Conservation (phyloP, 2,797 vertebrate species). For the Xiphophorus birchmanni region DNA sequence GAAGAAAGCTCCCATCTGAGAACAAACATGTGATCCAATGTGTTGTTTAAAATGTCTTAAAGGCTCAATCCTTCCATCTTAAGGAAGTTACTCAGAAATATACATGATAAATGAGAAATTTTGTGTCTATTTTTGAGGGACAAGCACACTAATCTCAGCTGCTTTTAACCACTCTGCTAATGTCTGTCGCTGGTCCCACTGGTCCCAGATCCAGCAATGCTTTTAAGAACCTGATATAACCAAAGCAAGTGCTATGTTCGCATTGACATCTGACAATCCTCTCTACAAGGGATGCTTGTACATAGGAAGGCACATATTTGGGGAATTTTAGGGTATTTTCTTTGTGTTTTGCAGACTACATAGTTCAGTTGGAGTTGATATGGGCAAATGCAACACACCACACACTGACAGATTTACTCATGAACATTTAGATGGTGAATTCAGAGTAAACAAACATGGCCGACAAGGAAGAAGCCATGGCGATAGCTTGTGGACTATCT, state of each 20-base stretch:
- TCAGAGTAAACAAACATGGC: not conserved
- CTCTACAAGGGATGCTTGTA: not conserved
- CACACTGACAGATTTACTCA: not conserved
- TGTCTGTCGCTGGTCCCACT: not conserved
- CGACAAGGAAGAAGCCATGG: not conserved
- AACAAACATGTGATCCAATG: conserved; percentile 15
- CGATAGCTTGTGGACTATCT: not conserved
- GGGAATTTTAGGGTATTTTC: not conserved
- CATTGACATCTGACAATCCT: not conserved
- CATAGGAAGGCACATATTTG: not conserved
- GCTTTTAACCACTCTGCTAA: conserved; percentile 2
- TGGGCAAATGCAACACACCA: not conserved
- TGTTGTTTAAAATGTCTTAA: conserved; percentile 4
- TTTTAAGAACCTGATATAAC: not conserved
- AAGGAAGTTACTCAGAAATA: not conserved
- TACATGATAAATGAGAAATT: not conserved
- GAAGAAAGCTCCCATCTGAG: not conserved
- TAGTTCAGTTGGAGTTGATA: not conserved
- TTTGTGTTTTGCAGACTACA: not conserved
- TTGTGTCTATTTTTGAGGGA: not conserved
- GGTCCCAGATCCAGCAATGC: not conserved
- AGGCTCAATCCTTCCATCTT: not conserved
- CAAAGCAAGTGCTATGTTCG: not conserved
- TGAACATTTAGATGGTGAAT: not conserved
- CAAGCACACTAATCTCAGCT: not conserved